A percentile compares a stretch with the other conserved stretches of the same genome.
Conservation (phyloP, 2,888 invertebrate species). For the Smittia aterrima region DNA sequence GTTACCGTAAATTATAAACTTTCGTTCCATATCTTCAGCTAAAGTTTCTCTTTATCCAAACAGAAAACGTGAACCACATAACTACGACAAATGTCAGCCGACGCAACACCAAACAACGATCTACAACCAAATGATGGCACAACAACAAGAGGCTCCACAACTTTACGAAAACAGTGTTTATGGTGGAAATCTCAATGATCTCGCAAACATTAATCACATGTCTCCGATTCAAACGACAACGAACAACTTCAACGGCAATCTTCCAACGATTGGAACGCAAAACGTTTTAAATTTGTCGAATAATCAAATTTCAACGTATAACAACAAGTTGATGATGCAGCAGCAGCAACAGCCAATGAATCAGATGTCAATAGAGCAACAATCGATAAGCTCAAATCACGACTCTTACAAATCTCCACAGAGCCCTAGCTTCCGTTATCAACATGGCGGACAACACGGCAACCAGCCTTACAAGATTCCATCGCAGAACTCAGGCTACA, state of each 20-base stretch:
- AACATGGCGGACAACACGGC: conserved; percentile 26
- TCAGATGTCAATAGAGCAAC: conserved; percentile 44
- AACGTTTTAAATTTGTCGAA: conserved; percentile 42
- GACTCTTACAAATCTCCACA: conserved; percentile 42
- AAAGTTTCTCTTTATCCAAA: background rate
- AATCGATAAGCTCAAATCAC: conserved; percentile 43
- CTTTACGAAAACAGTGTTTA: conserved; percentile 14
- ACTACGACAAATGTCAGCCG: conserved; percentile 54
- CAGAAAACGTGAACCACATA: conserved; percentile 53
- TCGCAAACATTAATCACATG: conserved; percentile 37
- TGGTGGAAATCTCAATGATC: background rate
- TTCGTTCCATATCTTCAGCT: background rate
- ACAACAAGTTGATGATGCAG: conserved; percentile 42
- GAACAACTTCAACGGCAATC: conserved; percentile 35
- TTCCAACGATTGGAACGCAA: background rate
- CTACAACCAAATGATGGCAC: conserved; percentile 54
- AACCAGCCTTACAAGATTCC: conserved; percentile 38
- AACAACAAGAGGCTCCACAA: conserved; percentile 46
- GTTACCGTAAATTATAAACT: conserved; percentile 36
- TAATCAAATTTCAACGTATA: conserved; percentile 23
- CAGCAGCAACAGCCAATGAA: conserved; percentile 42
- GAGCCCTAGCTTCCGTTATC: conserved; percentile 38
- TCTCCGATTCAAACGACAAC: conserved; percentile 43
- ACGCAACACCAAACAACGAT: conserved; percentile 54
- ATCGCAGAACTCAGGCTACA: conserved; percentile 27